Evolutionary conservation across 2,113 vertebrate genomes (phyloP).

Genomic region (Scomber colias): DNA sequence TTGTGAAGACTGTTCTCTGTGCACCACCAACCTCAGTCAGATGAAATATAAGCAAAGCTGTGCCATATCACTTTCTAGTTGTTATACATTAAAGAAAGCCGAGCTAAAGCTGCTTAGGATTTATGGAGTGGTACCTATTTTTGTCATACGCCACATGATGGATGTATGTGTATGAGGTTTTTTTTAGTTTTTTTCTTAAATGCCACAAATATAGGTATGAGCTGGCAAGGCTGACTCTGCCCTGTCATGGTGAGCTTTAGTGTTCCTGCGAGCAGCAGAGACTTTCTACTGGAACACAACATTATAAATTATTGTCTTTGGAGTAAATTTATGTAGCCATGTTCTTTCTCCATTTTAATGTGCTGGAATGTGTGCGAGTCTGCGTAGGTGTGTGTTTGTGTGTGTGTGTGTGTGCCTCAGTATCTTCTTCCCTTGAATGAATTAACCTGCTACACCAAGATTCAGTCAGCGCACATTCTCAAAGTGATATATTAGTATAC

Average conservation of each 20-base stretch:
- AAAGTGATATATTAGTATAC: constrained; percentile 39
- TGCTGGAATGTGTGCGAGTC: constrained; percentile 55
- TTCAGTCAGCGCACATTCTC: constrained; percentile 10
- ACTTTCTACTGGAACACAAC: constrained; percentile 60
- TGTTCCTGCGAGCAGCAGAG: constrained; percentile 71
- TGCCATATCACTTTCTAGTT: constrained; percentile 31
- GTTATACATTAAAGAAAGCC: constrained; percentile 23
- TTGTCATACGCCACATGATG: constrained; percentile 32
- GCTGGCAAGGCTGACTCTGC: constrained; percentile 48
- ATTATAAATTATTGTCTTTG: constrained; percentile 73
- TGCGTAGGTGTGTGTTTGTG: constrained; percentile 14
- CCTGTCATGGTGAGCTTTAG: constrained; percentile 74
- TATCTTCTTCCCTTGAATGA: constrained; percentile 42
- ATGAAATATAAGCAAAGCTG: constrained; percentile 51
- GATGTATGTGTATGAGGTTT: not conserved
- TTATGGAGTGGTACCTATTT: constrained; percentile 40
- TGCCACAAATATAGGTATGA: constrained; percentile 59
- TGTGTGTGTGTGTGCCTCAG: constrained; percentile 1
- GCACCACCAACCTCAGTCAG: constrained; percentile 8
- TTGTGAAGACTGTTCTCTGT: constrained; percentile 28
- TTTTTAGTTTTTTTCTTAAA: constrained; percentile 1
- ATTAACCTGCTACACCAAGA: constrained; percentile 45
- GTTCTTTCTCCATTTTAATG: constrained; percentile 60
- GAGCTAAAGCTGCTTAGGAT: constrained; percentile 11
- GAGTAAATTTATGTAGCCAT: constrained; percentile 61